Evolutionary conservation across 1,140 invertebrate species (phyloP), one percentile per base, ranked within the genome.

Genomic region (Scaptomyza hsui): DNA sequence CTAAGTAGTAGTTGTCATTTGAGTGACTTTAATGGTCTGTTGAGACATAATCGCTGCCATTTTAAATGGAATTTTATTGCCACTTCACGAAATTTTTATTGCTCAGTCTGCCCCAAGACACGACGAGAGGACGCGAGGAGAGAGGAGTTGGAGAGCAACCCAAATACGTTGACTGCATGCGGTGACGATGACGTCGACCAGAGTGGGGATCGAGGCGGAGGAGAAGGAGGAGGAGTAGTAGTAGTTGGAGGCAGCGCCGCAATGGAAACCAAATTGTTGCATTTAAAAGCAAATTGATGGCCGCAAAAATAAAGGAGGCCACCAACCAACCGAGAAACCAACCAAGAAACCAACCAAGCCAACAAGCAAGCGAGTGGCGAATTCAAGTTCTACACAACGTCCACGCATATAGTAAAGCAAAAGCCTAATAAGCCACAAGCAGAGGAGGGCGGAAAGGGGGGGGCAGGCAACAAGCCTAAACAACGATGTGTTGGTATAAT

Each of bases 31-130:
- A 90, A 90, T 90, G 89, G 89, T 90, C 89, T 90, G 89, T 90
- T 90, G 89, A 90, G 89, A 90, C 89, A 90, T 90, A 90, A 90
- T 90, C 89, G 89, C 89, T 90, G 89, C 89, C 89, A 90, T 90
- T 90, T 90, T 90, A 90, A 90, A 90, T 90, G 89, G 89, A 90
- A 90, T 90, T 90, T 90, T 90, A 90, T 90, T 90, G 89, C 89
- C 79, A 85, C 83, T 81, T 89, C 88, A 78, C 88, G 83, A 88
- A 88, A 88, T 88, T 88, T 88, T 88, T 88, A 88, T 88, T 88
- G 75, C 82, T 18, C 73, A 64, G 69, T 59, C 72, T n/a, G 32
- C 12, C 32, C 12, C 32, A 32, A 32, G 29, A 32, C 29, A 9
- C 3, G 3, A 9, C 9, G 12, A 37, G 4, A n/a, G n/a, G 32